Evolutionary conservation across 2,888 invertebrate genomes (phyloP), one percentile per base, ranked within the genome.

Genomic region (Drosophila hamatofila): DNA sequence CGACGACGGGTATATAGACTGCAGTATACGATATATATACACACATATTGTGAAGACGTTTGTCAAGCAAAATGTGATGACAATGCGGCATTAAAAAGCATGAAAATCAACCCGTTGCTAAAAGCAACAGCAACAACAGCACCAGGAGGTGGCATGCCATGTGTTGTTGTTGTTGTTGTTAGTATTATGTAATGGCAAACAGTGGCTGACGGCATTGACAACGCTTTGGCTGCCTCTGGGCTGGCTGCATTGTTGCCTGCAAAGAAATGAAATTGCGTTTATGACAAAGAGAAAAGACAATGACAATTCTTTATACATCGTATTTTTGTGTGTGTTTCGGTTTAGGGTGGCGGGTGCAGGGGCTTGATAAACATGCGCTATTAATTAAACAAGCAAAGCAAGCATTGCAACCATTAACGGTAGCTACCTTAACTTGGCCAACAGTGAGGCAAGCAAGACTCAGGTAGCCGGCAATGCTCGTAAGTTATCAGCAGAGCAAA

Each of bases 1-100:
- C 70, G 23, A 21, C 62, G 12, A 30, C 8, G 54, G 12, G 14
- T 12, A 61, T 39, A 23, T 48, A 18, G 27, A n/a, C 11, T 27
- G n/a, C 9, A 33, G 1, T 39, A 16, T 16, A n/a, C 0, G 12
- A 9, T 27, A n/a, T 18, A n/a, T 25, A 54, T 23, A n/a, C 18
- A 9, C 25, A 27, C 42, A 35, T 18, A 57, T 57, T 52, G 67
- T 59, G 59, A 51, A 37, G 59, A 75, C 52, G 52, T 64, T 60
- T 77, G 78, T 74, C 54, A 59, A 59, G 54, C 69, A 65, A 78
- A 84, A 88, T 86, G 79, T 76, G 89, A 88, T 83, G 89, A 88
- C 89, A 83, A 83, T 83, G 87, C 86, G 74, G 70, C 81, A 83
- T 81, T 83, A 78, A 80, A 74, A 74, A 71, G 75, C 83, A 82